Evolutionary conservation across 2,797 vertebrate genomes (phyloP), one percentile per base, ranked within the genome.

Genomic region (Danio aesculapii): DNA sequence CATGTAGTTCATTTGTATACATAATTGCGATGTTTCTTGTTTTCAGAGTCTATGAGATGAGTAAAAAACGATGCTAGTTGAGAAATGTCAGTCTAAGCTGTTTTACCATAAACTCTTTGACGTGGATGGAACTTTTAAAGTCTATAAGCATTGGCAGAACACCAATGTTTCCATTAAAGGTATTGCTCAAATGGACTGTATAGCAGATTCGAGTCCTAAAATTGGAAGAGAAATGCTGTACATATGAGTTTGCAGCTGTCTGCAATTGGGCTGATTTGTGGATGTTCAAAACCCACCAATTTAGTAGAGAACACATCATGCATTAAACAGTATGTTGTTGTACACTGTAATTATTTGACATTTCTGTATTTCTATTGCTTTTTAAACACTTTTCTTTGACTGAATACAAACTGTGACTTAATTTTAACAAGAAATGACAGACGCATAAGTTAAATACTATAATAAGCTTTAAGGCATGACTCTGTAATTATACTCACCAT

Each of bases 111-210:
- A 80, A 80, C 66, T 83, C 19, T 52, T 66, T 13, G 41, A 52
- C 79, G 64, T 63, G 47, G 47, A 73, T 69, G 73, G 43, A 52
- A 59, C 44, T 70, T 77, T 74, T 58, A 78, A 62, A 41, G n/a
- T 55, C 50, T 75, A 46, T 81, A 67, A 81, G 49, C 55, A 77
- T 17, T 84, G 83, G 76, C 79, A 81, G 43, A 75, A 79, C 43
- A 78, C 81, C 75, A 82, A 57, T 41, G 49, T 30, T 78, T 46
- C 75, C 78, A 81, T 86, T 84, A 81, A 63, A 84, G 72, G 39
- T 50, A 76, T 46, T 62, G 67, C 55, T 46, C 41, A 68, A 79
- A 62, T 21, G 53, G 41, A 82, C 8, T 61, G 47, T 55, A 47
- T 59, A 50, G 58, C 70, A 61, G 57, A 71, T 77, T 78, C 16